Evolutionary conservation across 2,113 vertebrate species (phyloP).

Genomic region (Callipepla squamata): DNA sequence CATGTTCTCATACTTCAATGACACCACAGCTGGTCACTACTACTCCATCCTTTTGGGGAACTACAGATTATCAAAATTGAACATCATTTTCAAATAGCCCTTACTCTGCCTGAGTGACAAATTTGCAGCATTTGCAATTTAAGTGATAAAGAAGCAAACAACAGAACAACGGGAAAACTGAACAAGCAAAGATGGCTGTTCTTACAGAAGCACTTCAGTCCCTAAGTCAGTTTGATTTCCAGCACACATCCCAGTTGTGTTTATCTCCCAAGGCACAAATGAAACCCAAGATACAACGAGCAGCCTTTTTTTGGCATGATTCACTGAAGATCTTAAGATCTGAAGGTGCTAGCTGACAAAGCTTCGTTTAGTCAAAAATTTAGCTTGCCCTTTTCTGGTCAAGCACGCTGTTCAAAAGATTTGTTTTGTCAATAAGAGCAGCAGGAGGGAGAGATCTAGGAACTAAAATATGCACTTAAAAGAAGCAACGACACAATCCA

Average conservation of each 20-base stretch:
- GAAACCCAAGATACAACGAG: neutral
- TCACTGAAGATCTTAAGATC: neutral
- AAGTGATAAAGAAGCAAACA: accelerated
- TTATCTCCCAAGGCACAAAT: neutral
- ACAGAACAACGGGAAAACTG: neutral
- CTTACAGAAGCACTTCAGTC: neutral
- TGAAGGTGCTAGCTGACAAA: neutral
- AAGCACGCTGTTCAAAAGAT: neutral
- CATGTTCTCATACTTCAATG: neutral
- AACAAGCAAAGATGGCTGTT: neutral
- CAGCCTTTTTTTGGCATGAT: neutral
- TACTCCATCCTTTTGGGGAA: neutral
- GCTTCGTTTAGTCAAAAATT: neutral
- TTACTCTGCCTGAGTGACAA: neutral
- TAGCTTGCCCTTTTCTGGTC: neutral
- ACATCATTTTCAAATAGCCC: neutral
- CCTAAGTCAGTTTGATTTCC: neutral
- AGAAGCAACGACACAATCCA: neutral
- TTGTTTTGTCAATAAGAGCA: constrained; percentile 8
- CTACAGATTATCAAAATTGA: neutral
- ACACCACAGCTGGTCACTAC: neutral
- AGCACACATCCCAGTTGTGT: neutral
- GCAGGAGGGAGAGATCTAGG: neutral
- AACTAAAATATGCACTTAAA: neutral
- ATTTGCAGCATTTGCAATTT: neutral